Evolutionary conservation across 64 coral and sea anemone species (phyloP), one percentile per base, ranked within the genome.

Genomic region (Porites lutea): DNA sequence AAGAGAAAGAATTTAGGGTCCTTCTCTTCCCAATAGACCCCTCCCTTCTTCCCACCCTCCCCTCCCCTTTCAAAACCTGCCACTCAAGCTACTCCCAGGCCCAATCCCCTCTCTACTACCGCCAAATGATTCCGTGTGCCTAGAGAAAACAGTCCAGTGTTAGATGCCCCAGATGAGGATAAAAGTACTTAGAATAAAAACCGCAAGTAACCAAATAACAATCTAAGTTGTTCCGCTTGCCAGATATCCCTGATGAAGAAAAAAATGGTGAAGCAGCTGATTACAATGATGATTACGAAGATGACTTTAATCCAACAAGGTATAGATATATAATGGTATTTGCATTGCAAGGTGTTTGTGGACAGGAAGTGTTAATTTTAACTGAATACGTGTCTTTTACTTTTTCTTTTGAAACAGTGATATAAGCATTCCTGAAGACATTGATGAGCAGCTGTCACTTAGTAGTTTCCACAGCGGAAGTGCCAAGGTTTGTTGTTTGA

Each of bases 251-350:
- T 51, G 90, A 87, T 3, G 88, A 89, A n/a, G 91, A 96, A 37
- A 93, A 81, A 73, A 69, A 74, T 47, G 92, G 88, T 15, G 73
- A 89, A 87, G 91, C 82, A 76, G 5, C 54, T 52, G 93, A 80
- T 90, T 92, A 88, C 82, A 93, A 73, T 72, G 92, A 96, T 18
- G 89, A 95, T 65, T 96, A 96, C 58, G 95, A 96, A 73, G 95
- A 96, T 77, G 95, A 94, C 71, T 96, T 96, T 51, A 88, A 96
- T 53, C 90, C 95, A 18, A 93, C 91, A 48, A 96, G 95, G 95
- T 96, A 13, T 46, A 13, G 58, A 11, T 43, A 71, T 10, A 57
- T 12, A 57, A 6, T 12, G 12, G 12, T 12, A 7, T 9, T 57
- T 57, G 54, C 7, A 57, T 12, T 57, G 54, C 54, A 6, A 57